Base-by-base conservation (phyloP, 2,888 invertebrate genomes). In the Hyles lineata region DNA sequence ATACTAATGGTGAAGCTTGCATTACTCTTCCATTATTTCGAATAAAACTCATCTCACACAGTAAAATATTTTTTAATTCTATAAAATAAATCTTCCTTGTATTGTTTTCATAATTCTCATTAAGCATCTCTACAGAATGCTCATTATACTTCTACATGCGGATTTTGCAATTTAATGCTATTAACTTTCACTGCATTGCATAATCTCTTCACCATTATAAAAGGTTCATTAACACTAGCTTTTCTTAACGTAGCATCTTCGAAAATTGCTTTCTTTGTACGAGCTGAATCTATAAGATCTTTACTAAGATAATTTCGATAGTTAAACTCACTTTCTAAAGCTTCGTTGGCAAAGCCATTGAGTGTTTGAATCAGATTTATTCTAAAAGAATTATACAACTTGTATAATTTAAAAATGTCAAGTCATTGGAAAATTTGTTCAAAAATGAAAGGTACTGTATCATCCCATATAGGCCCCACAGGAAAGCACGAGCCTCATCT, bases 271-370 rank as follows among this genome's bases (percentile, higher is more conserved):
- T 84, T 85, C 84, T 70, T 77, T 75, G 73, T 74, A 43, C 35
- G 23, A 21, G 9, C n/a, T 50, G 50, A 21, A 21, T 67, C 21
- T 71, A 80, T 43, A 71, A 79, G 80, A 83, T 83, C 75, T 75
- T 77, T 75, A 76, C 78, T 80, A 76, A 80, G 81, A 82, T 82
- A 79, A 73, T 75, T 75, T 52, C 78, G 78, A 81, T 83, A 82
- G 80, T 78, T 76, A 83, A 86, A 85, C 81, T 89, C 84, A 85
- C 90, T 91, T 92, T 91, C 90, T 84, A 84, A 80, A 78, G 50
- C 87, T 87, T 89, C 86, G 89, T 85, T 88, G 76, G 77, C 70
- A 70, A 80, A 82, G 43, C 67, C 9, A 50, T 50, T 7, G 25
- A 25, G n/a, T n/a, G 23, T 21, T 67, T 15, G 17, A 67, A 67